phyloP scores from a whole-genome alignment of 2,888 invertebrate species.

The Pharmacophagus antenor region DNA sequence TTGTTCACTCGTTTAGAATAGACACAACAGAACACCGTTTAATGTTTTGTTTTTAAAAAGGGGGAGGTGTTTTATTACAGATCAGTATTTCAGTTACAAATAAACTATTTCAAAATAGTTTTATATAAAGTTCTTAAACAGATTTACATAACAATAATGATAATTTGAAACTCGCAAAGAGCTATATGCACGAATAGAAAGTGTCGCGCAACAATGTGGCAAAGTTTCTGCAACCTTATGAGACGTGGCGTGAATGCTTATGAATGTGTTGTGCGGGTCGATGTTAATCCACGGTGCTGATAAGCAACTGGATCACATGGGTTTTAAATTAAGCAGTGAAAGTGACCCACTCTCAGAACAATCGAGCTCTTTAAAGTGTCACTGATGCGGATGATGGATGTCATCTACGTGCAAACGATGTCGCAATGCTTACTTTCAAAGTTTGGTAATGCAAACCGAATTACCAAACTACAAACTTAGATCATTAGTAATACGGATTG shows the following conservation, averaged over 20 bases:
- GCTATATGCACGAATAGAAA: conserved; percentile 55
- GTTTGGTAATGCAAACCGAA: conserved; percentile 17
- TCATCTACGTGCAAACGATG: conserved; percentile 55
- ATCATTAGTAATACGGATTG: background rate
- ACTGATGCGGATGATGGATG: conserved; percentile 63
- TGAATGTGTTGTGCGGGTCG: conserved; percentile 55
- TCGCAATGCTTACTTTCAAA: conserved; percentile 45
- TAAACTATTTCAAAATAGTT: background rate
- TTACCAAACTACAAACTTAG: background rate
- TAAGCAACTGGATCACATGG: conserved; percentile 65
- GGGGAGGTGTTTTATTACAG: background rate
- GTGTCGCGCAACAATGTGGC: conserved; percentile 61
- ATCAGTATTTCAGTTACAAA: background rate
- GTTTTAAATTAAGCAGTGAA: conserved; percentile 68
- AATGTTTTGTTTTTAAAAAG: conserved; percentile 21
- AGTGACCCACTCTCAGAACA: conserved; percentile 71
- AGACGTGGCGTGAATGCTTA: conserved; percentile 62
- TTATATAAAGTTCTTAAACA: background rate
- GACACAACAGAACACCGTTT: conserved; percentile 1
- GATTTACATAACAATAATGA: background rate
- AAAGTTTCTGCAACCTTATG: conserved; percentile 58
- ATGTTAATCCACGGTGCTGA: conserved; percentile 59
- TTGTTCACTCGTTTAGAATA: conserved; percentile 12
- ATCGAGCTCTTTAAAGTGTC: conserved; percentile 71
- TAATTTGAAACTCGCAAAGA: conserved; percentile 20